phyloP scores from a whole-genome alignment of 2,888 invertebrate genomes.

The Tinea trinotella region DNA sequence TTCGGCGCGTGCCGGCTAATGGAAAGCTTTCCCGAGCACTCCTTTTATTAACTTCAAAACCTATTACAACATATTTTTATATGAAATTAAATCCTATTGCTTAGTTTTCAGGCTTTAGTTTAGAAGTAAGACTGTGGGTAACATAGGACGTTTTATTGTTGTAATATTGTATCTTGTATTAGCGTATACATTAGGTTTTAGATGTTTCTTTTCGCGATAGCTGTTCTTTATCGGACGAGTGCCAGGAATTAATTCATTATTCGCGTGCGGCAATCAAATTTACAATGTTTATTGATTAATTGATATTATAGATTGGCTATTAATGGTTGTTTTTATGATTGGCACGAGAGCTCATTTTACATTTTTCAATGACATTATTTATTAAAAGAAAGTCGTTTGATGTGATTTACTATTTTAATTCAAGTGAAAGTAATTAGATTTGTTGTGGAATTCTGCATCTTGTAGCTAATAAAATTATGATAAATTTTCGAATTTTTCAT shows the following conservation, averaged over 20 bases:
- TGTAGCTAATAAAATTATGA: too few species aligned
- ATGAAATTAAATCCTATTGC: neutral
- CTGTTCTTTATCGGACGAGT: neutral
- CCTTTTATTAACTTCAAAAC: neutral
- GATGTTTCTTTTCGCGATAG: neutral
- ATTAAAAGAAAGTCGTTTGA: neutral
- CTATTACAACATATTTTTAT: neutral
- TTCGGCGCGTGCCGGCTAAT: constrained; percentile 66
- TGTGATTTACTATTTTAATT: too few species aligned
- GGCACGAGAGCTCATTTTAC: neutral
- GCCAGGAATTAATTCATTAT: neutral
- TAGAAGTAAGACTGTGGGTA: too few species aligned
- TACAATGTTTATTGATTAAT: neutral
- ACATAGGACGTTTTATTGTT: neutral
- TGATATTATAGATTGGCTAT: neutral
- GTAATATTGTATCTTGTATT: neutral
- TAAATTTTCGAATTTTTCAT: too few species aligned
- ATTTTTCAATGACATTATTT: neutral
- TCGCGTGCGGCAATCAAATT: neutral
- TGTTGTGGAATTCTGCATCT: too few species aligned
- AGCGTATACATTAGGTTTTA: neutral
- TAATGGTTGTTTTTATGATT: neutral
- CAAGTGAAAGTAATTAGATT: too few species aligned
- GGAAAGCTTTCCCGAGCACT: constrained; percentile 32
- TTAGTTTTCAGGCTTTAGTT: neutral